A percentile compares a stretch with the other conserved stretches of the same genome.
These are phyloP conservation scores for Eupithecia pulchellata DNA, from an alignment of 2,888 invertebrate species.

Conservation along the genomic window DNA sequence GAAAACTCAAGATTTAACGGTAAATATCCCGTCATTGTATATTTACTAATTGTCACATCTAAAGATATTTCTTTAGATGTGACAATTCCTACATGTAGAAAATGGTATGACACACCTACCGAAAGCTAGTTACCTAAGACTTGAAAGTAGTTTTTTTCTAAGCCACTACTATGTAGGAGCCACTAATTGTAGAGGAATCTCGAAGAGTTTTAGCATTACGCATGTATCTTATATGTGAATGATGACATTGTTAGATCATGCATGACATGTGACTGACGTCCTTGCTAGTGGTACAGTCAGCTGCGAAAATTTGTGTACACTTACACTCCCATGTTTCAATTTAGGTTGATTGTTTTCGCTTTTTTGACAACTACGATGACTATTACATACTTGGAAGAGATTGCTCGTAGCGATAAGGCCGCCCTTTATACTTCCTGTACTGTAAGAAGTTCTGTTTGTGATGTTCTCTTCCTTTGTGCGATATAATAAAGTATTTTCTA, in stretches of 20 bases:
- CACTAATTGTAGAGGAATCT: slow-evolving; percentile 1
- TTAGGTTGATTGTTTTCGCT: not conserved
- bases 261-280: slow-evolving; percentile 27
- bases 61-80: too few relatives aligned
- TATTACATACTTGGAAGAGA: too few relatives aligned
- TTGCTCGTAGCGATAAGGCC: too few relatives aligned
- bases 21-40: too few relatives aligned
- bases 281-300: slow-evolving; percentile 7
- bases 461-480: too few relatives aligned
- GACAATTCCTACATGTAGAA: too few relatives aligned
- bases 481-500: too few relatives aligned
- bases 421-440: too few relatives aligned
- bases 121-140: not conserved
- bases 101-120: not conserved
- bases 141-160: slow-evolving; percentile 11
- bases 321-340: not conserved
- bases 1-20: too few relatives aligned
- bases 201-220: slow-evolving; percentile 13
- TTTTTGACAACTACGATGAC: not conserved
- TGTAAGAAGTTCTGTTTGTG: too few relatives aligned
- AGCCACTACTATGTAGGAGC: too few relatives aligned
- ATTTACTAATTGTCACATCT: too few relatives aligned
- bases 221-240: slow-evolving; percentile 15
- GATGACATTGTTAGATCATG: slow-evolving; percentile 26
- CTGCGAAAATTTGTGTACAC: not conserved